Percentiles rank a stretch among this genome's conserved stretches.
phyloP scores from a whole-genome alignment of 2,888 invertebrate genomes.

The Xestia c-nigrum region DNA sequence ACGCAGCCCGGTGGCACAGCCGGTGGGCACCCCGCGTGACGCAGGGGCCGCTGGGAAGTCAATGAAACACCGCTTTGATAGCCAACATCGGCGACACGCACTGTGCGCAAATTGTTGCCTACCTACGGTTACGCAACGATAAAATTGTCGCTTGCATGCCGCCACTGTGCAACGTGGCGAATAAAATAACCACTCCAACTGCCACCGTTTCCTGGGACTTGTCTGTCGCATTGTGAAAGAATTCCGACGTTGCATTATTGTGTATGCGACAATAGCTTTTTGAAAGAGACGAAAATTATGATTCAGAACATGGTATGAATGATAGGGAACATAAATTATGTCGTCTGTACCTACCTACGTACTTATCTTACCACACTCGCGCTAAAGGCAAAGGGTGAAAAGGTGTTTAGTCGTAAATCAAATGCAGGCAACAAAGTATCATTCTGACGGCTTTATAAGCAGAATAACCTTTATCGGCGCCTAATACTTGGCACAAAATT shows the following conservation, averaged over 20 bases:
- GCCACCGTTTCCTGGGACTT: slow-evolving; percentile 74
- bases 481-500: slow-evolving; percentile 5
- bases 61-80: slow-evolving; percentile 73
- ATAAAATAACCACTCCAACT: slow-evolving; percentile 69
- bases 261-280: slow-evolving; percentile 63
- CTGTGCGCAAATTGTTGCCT: slow-evolving; percentile 84
- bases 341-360: background rate
- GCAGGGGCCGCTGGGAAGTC: slow-evolving; percentile 70
- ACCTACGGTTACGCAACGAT: slow-evolving; percentile 83
- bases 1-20: slow-evolving; percentile 34
- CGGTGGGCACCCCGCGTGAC: slow-evolving; percentile 78
- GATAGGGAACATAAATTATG: slow-evolving; percentile 21
- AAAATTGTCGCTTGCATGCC: slow-evolving; percentile 83
- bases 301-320: slow-evolving; percentile 28
- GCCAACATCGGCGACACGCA: slow-evolving; percentile 83
- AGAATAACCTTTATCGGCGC: slow-evolving; percentile 33
- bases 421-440: slow-evolving; percentile 38
- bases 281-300: slow-evolving; percentile 49
- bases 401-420: slow-evolving; percentile 47
- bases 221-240: slow-evolving; percentile 72
- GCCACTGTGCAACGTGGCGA: slow-evolving; percentile 68
- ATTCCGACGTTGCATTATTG: slow-evolving; percentile 69
- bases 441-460: slow-evolving; percentile 35
- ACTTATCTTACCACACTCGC: slow-evolving; percentile 19
- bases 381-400: slow-evolving; percentile 41